Evolutionary conservation across 2,797 vertebrate species (phyloP), one percentile per base, ranked within the genome.

Genomic region (Gallinago stenura): DNA sequence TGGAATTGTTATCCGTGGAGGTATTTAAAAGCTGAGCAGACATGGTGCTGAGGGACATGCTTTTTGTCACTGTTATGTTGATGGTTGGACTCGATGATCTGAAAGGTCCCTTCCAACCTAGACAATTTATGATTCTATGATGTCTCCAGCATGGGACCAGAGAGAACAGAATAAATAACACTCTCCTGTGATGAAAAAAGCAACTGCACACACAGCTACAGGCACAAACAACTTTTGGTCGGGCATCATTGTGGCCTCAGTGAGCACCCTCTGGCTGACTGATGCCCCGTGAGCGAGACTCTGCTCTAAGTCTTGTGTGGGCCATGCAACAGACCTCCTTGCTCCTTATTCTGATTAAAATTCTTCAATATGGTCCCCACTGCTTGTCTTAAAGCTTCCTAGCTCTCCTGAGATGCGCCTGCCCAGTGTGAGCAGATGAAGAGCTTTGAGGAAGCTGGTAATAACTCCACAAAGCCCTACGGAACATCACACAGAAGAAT

Each of bases 381-480:
- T 45, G 10, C 61, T 51, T 60, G 8, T 16, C 16, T 65, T 84
- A 43, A 46, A 41, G 37, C 25, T 17, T 56, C 16, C 10, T 21
- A 60, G 53, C 46, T 60, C 21, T 37, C 10, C 54, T 0, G 0
- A 56, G 66, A 51, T 1, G 0, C 6, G 24, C 37, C 72, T 28
- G 62, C 31, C 20, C 19, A 30, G n/a, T 0, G 0, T 8, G 37
- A 80, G 30, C 43, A 19, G 16, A 30, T 39, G 28, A 50, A 31
- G 46, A 70, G 60, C n/a, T 41, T 56, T 60, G 60, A 43, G 8
- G 43, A 31, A 84, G n/a, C 66, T 68, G 24, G 7, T 16, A 81
- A 2, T 21, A 60, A 51, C 46, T 65, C 16, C 37, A 20, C 33
- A 43, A 57, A 87, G 33, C 30, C 1, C 0, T 13, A 46, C 13